These are phyloP conservation scores for Pangasius mekongensis DNA, from an alignment of 2,797 vertebrate species.

Conservation along the genomic window DNA sequence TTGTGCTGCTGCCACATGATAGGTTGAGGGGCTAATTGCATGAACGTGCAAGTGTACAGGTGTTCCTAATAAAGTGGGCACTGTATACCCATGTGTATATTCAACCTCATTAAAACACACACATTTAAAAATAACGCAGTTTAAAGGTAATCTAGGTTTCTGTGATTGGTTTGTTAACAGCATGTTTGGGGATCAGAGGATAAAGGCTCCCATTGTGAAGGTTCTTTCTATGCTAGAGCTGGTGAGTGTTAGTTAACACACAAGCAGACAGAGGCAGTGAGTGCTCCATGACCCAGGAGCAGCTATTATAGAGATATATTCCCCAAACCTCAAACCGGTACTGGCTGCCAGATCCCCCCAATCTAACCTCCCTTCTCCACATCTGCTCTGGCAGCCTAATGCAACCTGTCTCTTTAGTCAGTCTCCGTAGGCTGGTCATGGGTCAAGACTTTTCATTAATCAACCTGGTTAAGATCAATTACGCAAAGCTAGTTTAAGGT, in stretches of 20 bases:
- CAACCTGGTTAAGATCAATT: conserved; percentile 38
- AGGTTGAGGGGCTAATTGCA: background rate
- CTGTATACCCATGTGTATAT: background rate
- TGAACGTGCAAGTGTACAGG: background rate
- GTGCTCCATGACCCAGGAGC: conserved; percentile 75
- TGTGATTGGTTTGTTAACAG: conserved; percentile 12
- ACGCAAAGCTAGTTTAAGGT: conserved; percentile 12
- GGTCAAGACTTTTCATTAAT: conserved; percentile 45
- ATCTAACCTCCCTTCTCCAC: conserved; percentile 72
- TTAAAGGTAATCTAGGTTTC: background rate
- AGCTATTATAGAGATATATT: conserved; percentile 77
- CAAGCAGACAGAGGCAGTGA: conserved; percentile 68
- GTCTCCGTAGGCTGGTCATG: conserved; percentile 61
- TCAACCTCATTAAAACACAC: background rate
- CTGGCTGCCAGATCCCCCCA: conserved; percentile 70
- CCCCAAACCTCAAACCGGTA: conserved; percentile 73
- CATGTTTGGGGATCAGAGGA: conserved; percentile 44
- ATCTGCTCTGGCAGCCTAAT: conserved; percentile 72
- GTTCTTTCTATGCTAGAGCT: conserved; percentile 57
- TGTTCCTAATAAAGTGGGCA: background rate
- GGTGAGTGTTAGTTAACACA: conserved; percentile 76
- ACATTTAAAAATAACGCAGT: background rate
- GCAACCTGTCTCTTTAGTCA: conserved; percentile 63
- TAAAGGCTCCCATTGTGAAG: conserved; percentile 41
- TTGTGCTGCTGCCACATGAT: background rate